A percentile compares a stretch with the other conserved stretches of the same genome.
These are phyloP conservation scores for Lobophora halterata DNA, from an alignment of 2,888 invertebrate genomes.

Conservation along the genomic window DNA sequence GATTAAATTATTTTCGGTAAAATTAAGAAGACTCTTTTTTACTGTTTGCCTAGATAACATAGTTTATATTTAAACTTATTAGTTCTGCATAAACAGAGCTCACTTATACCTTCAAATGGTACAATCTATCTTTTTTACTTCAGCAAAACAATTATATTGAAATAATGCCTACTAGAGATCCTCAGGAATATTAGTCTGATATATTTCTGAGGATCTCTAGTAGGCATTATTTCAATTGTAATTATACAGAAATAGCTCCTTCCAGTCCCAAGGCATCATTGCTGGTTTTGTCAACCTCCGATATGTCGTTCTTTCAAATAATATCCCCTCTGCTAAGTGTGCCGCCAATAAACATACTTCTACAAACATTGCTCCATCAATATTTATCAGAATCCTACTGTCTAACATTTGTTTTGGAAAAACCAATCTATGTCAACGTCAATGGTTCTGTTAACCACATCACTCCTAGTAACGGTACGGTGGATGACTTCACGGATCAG, in stretches of 20 bases:
- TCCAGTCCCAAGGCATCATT: conserved; percentile 2
- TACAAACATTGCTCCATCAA: conserved; percentile 49
- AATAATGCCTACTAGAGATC: too few species aligned
- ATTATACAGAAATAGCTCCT: conserved; percentile 2
- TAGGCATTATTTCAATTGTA: not conserved
- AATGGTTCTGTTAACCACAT: conserved; percentile 44
- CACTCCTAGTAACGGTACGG: conserved; percentile 33
- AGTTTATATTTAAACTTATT: not conserved
- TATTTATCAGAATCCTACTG: conserved; percentile 58
- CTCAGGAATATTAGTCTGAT: not conserved
- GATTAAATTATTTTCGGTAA: too few species aligned
- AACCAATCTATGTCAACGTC: conserved; percentile 36
- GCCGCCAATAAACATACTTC: conserved; percentile 52
- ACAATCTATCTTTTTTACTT: not conserved
- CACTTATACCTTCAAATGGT: not conserved
- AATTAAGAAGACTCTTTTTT: too few species aligned
- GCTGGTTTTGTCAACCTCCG: not conserved
- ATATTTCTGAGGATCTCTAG: conserved; percentile 1
- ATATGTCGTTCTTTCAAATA: conserved; percentile 21
- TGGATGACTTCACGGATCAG: conserved; percentile 38
- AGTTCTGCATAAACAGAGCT: not conserved
- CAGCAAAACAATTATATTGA: too few species aligned
- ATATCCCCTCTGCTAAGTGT: conserved; percentile 13
- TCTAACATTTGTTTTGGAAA: conserved; percentile 56
- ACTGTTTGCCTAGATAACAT: too few species aligned